These are phyloP conservation scores for Danio tinwini DNA, from an alignment of 2,797 vertebrate genomes.

Conservation along the genomic window DNA sequence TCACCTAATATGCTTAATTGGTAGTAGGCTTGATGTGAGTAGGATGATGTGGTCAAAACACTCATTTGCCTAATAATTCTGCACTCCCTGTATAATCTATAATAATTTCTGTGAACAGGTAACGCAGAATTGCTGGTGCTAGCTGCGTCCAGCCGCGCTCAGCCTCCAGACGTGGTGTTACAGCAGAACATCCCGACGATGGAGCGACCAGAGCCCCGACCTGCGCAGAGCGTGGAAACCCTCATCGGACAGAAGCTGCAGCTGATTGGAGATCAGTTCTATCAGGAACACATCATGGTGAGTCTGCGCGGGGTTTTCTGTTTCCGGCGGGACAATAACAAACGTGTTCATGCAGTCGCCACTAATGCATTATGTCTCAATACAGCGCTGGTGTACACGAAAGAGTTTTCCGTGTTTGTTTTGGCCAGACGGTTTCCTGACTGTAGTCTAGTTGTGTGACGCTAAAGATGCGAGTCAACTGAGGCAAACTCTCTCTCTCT, in stretches of 20 bases:
- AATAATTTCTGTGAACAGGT: constrained; percentile 71
- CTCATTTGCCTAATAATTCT: too few relatives aligned
- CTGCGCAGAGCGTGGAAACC: constrained; percentile 72
- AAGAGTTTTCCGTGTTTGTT: constrained; percentile 64
- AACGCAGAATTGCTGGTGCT: constrained; percentile 79
- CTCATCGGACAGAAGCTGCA: constrained; percentile 83
- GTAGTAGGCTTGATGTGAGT: too few relatives aligned
- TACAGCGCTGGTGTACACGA: constrained; percentile 5
- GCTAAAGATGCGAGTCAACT: constrained; percentile 62
- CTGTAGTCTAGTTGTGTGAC: constrained; percentile 55
- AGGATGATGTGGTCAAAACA: too few relatives aligned
- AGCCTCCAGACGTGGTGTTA: constrained; percentile 67
- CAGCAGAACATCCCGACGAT: constrained; percentile 61
- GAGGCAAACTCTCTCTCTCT: constrained; percentile 72
- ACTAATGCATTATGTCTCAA: background rate
- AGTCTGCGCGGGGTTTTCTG: constrained; percentile 55
- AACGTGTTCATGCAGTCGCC: too few relatives aligned
- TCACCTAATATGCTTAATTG: too few relatives aligned
- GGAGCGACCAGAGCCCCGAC: constrained; percentile 61
- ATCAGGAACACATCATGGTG: constrained; percentile 81
- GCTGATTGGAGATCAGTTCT: constrained; percentile 84
- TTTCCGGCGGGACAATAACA: background rate
- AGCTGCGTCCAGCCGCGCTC: constrained; percentile 76
- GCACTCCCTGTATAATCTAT: too few relatives aligned
- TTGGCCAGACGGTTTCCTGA: constrained; percentile 65